Evolutionary conservation across 1,140 invertebrate species (phyloP), one percentile per base, ranked within the genome.

Genomic region (Palaemon carinicauda): DNA sequence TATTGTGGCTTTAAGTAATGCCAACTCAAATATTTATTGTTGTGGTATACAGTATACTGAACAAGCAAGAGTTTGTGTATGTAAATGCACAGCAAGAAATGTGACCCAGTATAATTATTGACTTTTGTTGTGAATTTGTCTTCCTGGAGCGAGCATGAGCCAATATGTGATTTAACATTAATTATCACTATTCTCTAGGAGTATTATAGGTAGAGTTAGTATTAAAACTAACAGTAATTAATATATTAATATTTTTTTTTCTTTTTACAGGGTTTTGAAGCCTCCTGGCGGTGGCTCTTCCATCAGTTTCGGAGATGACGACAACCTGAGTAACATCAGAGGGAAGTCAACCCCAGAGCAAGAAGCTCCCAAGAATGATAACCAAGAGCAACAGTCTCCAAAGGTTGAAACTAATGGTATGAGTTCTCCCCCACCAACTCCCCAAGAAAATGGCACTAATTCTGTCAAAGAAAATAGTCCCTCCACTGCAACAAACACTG

Each of bases 271-370:
- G 65, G 84, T 86, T 31, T 31, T 86, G 84, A 86, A 86, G n/a
- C 84, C 84, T 21, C 84, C 84, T 41, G 84, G 84, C 50, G 84
- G 84, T 33, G 84, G 84, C 10, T 86, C 84, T 24, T 86, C 84
- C 50, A 86, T 86, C 56, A 27, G 33, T 29, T 86, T 86, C 52
- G 84, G 69, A 19, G 84, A 86, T 24, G 84, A 86, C 0, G 78
- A 80, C 19, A 33, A 51, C 51, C 17, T 31, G 29, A 51, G 41
- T 60, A 4, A 29, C 51, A n/a, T n/a, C n/a, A 19, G 21, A 21
- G 10, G 60, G 41, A 56, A 65, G 15, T 21, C n/a, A 24, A 29
- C 79, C 79, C 33, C 54, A 41, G 29, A 24, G 79, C 10, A 65
- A 56, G 77, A 79, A 9, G 19, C 77, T 17, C 77, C 77, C 19